Percentiles rank a stretch among this genome's conserved stretches.
These are phyloP conservation scores for Kryphioiulus occultus DNA, from an alignment of 2,888 invertebrate genomes.

Conservation along the genomic window DNA sequence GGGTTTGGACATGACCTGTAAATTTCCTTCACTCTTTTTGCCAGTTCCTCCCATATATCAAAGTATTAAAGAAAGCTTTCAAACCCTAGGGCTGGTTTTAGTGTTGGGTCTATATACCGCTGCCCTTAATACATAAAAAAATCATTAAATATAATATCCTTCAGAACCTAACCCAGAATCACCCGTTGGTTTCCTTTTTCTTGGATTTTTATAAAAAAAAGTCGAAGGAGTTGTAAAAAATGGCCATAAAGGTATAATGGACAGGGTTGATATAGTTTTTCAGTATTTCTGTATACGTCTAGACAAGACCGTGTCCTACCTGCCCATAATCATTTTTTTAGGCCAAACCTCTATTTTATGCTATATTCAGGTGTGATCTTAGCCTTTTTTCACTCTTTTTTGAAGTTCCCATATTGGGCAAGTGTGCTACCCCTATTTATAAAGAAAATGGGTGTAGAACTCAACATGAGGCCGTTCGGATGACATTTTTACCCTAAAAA, in stretches of 20 bases:
- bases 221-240: conserved; percentile 24
- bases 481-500: conserved; percentile 38
- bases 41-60: conserved; percentile 7
- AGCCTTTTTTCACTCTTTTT: conserved; percentile 38
- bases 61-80: conserved; percentile 12
- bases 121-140: conserved; percentile 29
- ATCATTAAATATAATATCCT: conserved; percentile 19
- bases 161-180: conserved; percentile 7
- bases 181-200: conserved; percentile 39
- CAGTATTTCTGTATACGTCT: conserved; percentile 24
- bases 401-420: conserved; percentile 24
- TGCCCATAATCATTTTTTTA: background rate
- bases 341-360: conserved; percentile 24
- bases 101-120: background rate
- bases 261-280: conserved; percentile 11
- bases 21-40: conserved; percentile 2
- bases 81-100: background rate
- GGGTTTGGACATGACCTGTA: conserved; percentile 32
- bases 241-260: conserved; percentile 27
- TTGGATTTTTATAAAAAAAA: conserved; percentile 13
- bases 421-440: background rate
- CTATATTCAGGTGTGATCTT: conserved; percentile 40
- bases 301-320: conserved; percentile 26
- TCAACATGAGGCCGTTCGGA: background rate
- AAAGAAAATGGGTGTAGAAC: background rate